Evolutionary conservation across 2,113 vertebrate species (phyloP), one percentile per base, ranked within the genome.

Genomic region (Nycticryphes semicollaris): DNA sequence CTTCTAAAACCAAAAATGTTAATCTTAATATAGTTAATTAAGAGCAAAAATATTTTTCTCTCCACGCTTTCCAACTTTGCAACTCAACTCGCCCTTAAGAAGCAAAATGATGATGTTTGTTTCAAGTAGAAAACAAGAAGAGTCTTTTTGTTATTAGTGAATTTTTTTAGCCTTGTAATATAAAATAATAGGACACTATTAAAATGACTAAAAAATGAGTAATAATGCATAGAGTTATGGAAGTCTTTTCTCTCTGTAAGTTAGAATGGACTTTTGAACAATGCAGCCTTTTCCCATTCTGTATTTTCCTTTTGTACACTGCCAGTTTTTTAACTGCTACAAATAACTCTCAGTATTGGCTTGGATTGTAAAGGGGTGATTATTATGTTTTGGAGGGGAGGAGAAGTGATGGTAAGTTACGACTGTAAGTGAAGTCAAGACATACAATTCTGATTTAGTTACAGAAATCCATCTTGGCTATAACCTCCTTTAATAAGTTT

Each of bases 361-460:
- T 39, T 39, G 39, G 39, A 12, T 39, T 39, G 39, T 12, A 39
- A 39, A 39, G 39, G 39, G 39, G 12, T 39, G 12, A 39, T 37
- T 69, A 45, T 45, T 45, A 7, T 45, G 8, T 51, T 74, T 28
- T 19, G 1, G 5, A 5, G 10, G 11, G 2, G 15, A 2, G 2
- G 15, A 2, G 15, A 25, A 0, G 10, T 50, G 3, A 7, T 50
- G 3, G 7, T 21, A 91, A 72, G 1, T 19, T 30, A 35, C 3
- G 8, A 6, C 3, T 1, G 1, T 51, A 90, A 41, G 11, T 64
- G 63, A 90, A 45, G 12, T 72, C 27, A 56, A 51, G n/a, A 51
- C 10, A 31, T 64, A 37, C 4, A 69, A 76, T 17, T 9, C 7
- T 56, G 16, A 43, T 76, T 35, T 77, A 66, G 4, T 57, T 50